Base-by-base conservation (phyloP, 2,888 invertebrate species). In the Stramonita haemastoma region DNA sequence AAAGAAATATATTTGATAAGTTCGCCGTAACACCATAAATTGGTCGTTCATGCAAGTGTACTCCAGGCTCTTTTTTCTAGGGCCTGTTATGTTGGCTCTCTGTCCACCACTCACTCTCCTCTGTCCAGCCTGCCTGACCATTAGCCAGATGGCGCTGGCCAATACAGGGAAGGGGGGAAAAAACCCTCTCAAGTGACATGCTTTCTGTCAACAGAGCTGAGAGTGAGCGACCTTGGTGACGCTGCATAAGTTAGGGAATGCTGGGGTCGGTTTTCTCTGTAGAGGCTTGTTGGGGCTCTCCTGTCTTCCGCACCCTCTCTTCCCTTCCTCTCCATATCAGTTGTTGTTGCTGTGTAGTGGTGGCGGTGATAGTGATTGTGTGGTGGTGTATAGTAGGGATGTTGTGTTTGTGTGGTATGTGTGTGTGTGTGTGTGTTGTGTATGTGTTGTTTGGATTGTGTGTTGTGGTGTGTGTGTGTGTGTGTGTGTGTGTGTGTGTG, bases 131-230 rank as follows among this genome's bases (percentile, higher is more conserved):
- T 5, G 6, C 66, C 66, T 22, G 19, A 66, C 5, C 26, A n/a
- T 73, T 13, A 29, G 29, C 73, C 73, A 73, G 73, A 73, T 73
- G 73, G 73, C 73, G 73, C 29, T 73, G 73, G n/a, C 73, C n/a
- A 73, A 73, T 29, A 73, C 26, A 73, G 29, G 73, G 73, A 73
- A 73, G 73, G 73, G 73, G n/a, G n/a, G n/a, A n/a, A n/a, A n/a
- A 73, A 13, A 73, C n/a, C 73, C 73, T 73, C 73, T 73, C 29
- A 8, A 73, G 29, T n/a, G 29, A 73, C 73, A 73, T 73, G 73
- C 73, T 73, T 73, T 73, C 73, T 73, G 73, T 73, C 73, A 73
- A 8, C 73, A 73, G n/a, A 11, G 66, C n/a, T n/a, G 13, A n/a
- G 73, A n/a, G 13, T 29, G 73, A 73, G 11, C 29, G 73, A n/a